Evolutionary conservation across 2,888 invertebrate genomes (phyloP).

Genomic region (Apocheima hispidaria): DNA sequence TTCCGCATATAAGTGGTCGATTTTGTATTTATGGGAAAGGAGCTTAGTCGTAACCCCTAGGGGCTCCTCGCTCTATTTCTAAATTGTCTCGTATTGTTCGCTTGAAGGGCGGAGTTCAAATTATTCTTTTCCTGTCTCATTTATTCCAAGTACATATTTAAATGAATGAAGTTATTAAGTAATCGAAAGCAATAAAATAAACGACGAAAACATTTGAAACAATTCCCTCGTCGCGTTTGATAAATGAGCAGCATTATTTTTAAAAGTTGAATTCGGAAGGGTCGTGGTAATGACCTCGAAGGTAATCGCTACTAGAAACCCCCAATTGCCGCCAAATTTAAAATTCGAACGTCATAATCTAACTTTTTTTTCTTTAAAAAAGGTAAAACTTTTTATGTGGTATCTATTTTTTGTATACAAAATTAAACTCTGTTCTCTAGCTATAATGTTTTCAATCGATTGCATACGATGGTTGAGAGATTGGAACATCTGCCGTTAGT

Average conservation of each 20-base stretch:
- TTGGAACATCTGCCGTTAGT: slow-evolving; percentile 78
- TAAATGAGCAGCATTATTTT: slow-evolving; percentile 73
- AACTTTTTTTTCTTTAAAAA: slow-evolving; percentile 60
- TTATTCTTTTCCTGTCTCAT: slow-evolving; percentile 62
- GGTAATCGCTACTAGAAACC: slow-evolving; percentile 71
- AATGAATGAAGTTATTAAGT: slow-evolving; percentile 70
- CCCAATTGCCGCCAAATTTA: slow-evolving; percentile 76
- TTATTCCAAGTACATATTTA: slow-evolving; percentile 56
- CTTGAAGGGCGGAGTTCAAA: slow-evolving; percentile 60
- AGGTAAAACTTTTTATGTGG: slow-evolving; percentile 42
- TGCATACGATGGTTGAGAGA: slow-evolving; percentile 33
- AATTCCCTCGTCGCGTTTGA: slow-evolving; percentile 65
- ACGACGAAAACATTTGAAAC: slow-evolving; percentile 64
- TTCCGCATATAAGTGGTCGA: slow-evolving; percentile 68
- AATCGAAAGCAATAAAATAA: slow-evolving; percentile 74
- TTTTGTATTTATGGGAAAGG: slow-evolving; percentile 72
- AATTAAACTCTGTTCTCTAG: slow-evolving; percentile 23
- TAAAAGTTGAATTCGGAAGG: slow-evolving; percentile 69
- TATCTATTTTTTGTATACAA: slow-evolving; percentile 6
- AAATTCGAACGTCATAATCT: slow-evolving; percentile 83
- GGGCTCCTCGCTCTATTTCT: slow-evolving; percentile 68
- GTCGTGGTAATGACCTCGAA: slow-evolving; percentile 75
- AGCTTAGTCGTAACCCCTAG: slow-evolving; percentile 66
- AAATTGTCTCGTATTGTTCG: slow-evolving; percentile 67
- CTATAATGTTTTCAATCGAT: slow-evolving; percentile 38